These are phyloP conservation scores for Catharus fuscescens DNA, from an alignment of 2,113 vertebrate genomes.

Conservation along the genomic window DNA sequence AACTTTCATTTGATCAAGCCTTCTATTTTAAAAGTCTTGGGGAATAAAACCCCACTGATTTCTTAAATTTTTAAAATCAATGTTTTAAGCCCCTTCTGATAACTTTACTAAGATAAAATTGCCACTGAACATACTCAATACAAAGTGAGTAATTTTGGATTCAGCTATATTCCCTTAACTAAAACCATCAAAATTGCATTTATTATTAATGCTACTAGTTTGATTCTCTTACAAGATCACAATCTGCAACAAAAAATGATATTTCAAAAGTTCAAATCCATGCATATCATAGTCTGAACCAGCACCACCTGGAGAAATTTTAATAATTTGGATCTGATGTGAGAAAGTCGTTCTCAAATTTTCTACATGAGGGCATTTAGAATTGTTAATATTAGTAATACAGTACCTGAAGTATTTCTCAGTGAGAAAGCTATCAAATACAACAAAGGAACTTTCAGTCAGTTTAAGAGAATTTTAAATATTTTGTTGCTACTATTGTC, in stretches of 20 bases:
- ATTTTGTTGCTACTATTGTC: not conserved
- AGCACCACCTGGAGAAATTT: not conserved
- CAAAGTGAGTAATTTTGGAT: not conserved
- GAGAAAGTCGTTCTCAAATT: not conserved
- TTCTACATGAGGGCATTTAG: not conserved
- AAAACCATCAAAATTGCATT: not conserved
- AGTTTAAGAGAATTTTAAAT: not conserved
- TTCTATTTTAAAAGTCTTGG: slow-evolving; percentile 38
- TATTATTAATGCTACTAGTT: not conserved
- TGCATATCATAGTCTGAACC: not conserved
- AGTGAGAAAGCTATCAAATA: not conserved
- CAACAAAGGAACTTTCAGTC: not conserved
- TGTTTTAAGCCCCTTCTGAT: not conserved
- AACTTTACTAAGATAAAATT: not conserved
- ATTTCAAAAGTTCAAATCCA: not conserved
- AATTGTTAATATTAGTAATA: not conserved
- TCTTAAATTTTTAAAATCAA: not conserved
- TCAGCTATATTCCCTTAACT: not conserved
- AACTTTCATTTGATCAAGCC: slow-evolving; percentile 6
- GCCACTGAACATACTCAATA: not conserved
- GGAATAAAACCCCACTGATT: not conserved
- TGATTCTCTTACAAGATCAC: not conserved
- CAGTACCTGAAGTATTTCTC: not conserved
- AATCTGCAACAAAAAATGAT: not conserved
- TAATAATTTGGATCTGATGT: not conserved